Evolutionary conservation across 1,140 invertebrate genomes (phyloP).

Genomic region (Matsumurasca onukii): DNA sequence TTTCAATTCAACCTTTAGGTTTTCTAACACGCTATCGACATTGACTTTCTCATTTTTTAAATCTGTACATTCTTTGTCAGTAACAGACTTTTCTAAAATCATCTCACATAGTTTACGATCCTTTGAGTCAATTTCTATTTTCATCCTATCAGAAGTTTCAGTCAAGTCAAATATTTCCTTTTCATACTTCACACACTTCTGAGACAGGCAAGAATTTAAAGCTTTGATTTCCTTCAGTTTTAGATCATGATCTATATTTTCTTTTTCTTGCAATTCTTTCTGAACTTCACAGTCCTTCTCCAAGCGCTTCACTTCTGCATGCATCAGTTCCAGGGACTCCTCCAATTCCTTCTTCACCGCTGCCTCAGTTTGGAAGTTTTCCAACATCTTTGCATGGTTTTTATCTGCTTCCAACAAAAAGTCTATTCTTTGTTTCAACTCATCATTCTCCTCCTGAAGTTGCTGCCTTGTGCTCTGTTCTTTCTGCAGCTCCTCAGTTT

Average conservation of each 20-base stretch:
- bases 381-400: conserved; percentile 25
- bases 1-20: neutral
- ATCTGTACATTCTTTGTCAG: conserved; percentile 24
- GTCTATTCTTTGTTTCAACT: conserved; percentile 17
- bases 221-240: conserved; percentile 22
- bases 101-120: conserved; percentile 38
- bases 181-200: conserved; percentile 14
- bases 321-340: conserved; percentile 19
- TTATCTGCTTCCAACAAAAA: conserved; percentile 21
- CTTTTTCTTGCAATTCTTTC: neutral
- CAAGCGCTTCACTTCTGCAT: conserved; percentile 32
- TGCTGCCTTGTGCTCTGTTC: neutral
- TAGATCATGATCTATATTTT: neutral
- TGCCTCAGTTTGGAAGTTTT: conserved; percentile 1
- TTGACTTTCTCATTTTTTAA: conserved; percentile 10
- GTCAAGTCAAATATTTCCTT: conserved; percentile 12
- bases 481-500: conserved; percentile 23
- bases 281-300: conserved; percentile 31
- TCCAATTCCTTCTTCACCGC: conserved; percentile 19
- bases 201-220: conserved; percentile 1
- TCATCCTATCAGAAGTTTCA: conserved; percentile 21
- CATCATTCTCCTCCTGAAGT: conserved; percentile 30
- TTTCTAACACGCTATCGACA: conserved; percentile 18
- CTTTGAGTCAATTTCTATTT: conserved; percentile 36
- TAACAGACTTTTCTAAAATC: conserved; percentile 36